phyloP scores from a whole-genome alignment of 2,113 vertebrate species.

The Bombycilla garrulus region DNA sequence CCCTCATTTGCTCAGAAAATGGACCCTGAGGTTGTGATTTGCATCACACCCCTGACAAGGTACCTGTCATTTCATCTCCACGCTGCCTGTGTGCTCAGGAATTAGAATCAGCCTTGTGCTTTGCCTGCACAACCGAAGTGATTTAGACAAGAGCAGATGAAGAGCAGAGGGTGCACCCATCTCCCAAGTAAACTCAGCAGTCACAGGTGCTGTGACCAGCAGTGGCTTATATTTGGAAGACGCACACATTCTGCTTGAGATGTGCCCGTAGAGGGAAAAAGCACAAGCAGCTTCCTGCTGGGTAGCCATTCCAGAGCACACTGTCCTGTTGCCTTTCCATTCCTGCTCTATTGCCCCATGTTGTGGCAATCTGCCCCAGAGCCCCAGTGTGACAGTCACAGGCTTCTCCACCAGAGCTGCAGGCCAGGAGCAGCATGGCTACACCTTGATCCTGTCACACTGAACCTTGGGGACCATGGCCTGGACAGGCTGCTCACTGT shows the following conservation, averaged over 20 bases:
- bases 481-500: fast-evolving
- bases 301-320: neutral
- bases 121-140: neutral
- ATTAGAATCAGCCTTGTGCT: neutral
- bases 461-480: fast-evolving
- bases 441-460: neutral
- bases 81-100: neutral
- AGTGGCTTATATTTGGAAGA: neutral
- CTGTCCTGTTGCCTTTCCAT: neutral
- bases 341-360: neutral
- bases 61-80: neutral
- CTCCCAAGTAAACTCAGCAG: neutral
- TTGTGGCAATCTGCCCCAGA: neutral
- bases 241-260: fast-evolving
- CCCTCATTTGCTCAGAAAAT: neutral
- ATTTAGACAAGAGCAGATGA: neutral
- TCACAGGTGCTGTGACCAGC: neutral
- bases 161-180: neutral
- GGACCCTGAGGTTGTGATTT: neutral
- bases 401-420: neutral
- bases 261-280: neutral
- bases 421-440: neutral
- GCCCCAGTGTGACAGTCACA: neutral
- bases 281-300: fast-evolving
- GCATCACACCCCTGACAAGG: neutral